These are phyloP conservation scores for Iphiclides podalirius DNA, from an alignment of 2,888 invertebrate genomes.

Conservation along the genomic window DNA sequence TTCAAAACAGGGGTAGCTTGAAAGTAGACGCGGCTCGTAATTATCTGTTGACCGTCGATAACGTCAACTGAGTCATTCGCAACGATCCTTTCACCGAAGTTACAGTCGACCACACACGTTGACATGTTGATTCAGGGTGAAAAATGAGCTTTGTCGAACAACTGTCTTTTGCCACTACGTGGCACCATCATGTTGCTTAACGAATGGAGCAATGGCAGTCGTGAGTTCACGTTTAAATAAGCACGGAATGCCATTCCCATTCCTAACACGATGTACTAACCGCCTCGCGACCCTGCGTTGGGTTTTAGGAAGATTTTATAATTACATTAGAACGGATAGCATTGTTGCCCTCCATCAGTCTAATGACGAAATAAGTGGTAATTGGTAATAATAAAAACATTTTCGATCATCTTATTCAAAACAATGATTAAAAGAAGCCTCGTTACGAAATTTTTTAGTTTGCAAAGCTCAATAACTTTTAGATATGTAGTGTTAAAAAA, in stretches of 20 bases:
- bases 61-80: background rate
- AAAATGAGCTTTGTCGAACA: background rate
- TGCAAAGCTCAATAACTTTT: no score
- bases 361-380: no score
- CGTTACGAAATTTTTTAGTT: no score
- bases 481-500: no score
- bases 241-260: background rate
- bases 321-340: background rate
- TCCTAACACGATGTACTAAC: background rate
- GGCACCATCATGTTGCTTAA: background rate
- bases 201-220: background rate
- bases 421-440: no score
- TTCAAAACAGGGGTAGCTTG: background rate
- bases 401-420: no score
- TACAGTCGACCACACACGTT: background rate
- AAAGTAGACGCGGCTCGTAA: background rate
- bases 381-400: no score
- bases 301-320: background rate
- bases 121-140: background rate
- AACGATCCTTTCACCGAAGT: background rate
- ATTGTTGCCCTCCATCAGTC: no score
- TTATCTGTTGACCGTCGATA: background rate
- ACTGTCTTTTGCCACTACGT: background rate
- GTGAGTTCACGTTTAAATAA: background rate
- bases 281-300: background rate